Base-by-base conservation (phyloP, 1,140 invertebrate species). In the Drosophila lacteicornis region DNA sequence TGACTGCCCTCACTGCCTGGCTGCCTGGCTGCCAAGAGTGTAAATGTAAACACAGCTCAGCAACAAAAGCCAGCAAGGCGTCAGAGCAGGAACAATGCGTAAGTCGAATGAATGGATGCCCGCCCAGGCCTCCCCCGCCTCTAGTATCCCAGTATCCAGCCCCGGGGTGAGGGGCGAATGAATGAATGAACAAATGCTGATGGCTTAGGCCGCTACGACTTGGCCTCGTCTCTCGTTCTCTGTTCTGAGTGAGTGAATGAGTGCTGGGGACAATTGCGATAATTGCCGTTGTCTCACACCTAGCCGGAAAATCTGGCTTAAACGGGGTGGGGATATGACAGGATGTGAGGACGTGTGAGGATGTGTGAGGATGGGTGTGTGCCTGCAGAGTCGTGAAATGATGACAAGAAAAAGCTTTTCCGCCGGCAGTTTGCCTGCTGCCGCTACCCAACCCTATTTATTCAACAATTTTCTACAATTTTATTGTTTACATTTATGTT, bases 401-500 rank as follows among this genome's bases (percentile, higher is more conserved):
- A 90, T 90, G 85, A 90, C 85, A 90, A 85, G 85, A 74, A 90
- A 90, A 90, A 79, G 85, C 85, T 90, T 88, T 90, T 90, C 81
- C 85, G 81, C 53, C 69, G 85, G 71, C 85, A 79, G 78, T 90
- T 81, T 88, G 80, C 53, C 79, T 80, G 75, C 62, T 75, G 63
- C 55, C 49, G 43, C 63, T 19, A 25, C 45, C 38, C 43, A 73
- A 75, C 69, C 87, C 87, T 90, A 90, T 88, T 74, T 74, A 74
- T 74, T 74, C 70, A 74, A 74, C 70, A 74, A 74, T 74, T 74
- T 74, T 88, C 79, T 81, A 88, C 85, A 88, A 88, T 90, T 90
- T 90, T 84, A 90, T 90, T 90, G 85, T 90, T 90, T 90, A 90
- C 85, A 90, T 90, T 90, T 87, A 88, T 90, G 85, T 88, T 81